Evolutionary conservation across 1,140 invertebrate genomes (phyloP).

Genomic region (Maconellicoccus hirsutus): DNA sequence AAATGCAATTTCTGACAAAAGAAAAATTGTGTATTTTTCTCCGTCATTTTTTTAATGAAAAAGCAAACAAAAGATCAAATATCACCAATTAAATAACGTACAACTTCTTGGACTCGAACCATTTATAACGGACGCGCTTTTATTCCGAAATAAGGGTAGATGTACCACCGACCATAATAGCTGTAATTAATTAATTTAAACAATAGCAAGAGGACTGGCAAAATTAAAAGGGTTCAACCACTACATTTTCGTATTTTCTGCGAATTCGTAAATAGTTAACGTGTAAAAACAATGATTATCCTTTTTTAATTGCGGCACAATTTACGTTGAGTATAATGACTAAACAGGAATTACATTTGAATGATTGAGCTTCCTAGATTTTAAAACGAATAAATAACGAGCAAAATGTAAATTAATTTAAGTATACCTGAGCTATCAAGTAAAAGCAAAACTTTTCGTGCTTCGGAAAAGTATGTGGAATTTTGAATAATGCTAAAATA

Average conservation of each 20-base stretch:
- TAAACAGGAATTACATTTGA: no score
- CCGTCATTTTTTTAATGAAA: not conserved
- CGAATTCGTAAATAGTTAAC: not conserved
- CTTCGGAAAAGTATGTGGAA: no score
- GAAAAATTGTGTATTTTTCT: not conserved
- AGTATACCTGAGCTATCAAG: no score
- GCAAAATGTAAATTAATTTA: no score
- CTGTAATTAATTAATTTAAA: not conserved
- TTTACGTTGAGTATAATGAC: no score
- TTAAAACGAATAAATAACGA: no score
- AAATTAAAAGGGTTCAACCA: not conserved
- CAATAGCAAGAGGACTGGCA: not conserved
- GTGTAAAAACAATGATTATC: not conserved
- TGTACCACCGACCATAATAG: not conserved
- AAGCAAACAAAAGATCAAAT: conserved; percentile 5
- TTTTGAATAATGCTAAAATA: no score
- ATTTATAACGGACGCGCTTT: not conserved
- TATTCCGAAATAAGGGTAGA: not conserved
- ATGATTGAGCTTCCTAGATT: no score
- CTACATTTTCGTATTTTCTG: not conserved
- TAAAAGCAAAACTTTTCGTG: no score
- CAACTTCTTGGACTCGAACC: not conserved
- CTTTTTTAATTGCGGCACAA: not conserved
- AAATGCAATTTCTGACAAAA: not conserved
- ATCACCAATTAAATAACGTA: not conserved